A percentile compares a stretch with the other conserved stretches of the same genome.
Evolutionary conservation across 2,797 vertebrate species (phyloP).

Genomic region (Liasis olivaceus): DNA sequence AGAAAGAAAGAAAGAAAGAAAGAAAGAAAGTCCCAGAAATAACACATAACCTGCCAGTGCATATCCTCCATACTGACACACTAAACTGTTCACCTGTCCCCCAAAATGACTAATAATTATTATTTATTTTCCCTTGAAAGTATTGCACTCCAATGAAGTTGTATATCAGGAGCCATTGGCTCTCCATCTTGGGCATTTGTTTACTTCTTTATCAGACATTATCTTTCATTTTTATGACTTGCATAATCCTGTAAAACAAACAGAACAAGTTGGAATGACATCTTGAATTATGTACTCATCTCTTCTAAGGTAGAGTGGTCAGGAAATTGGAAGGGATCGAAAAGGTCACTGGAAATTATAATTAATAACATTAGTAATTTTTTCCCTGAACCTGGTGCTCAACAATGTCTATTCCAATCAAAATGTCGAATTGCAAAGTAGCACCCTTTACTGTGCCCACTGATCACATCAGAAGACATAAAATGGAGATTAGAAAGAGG

Average conservation of each 20-base stretch:
- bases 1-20: too few species aligned
- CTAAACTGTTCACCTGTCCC: constrained; percentile 3
- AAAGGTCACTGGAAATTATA: constrained; percentile 63
- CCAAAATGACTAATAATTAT: constrained; percentile 56
- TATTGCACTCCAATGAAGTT: constrained; percentile 56
- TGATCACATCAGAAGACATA: constrained; percentile 62
- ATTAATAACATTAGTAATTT: constrained; percentile 57
- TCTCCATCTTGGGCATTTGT: constrained; percentile 61
- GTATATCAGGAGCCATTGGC: constrained; percentile 52
- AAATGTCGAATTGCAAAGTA: constrained; percentile 58
- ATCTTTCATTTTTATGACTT: constrained; percentile 59
- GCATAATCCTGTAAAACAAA: constrained; percentile 56
- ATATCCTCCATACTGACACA: constrained; percentile 24
- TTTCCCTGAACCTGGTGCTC: constrained; percentile 48
- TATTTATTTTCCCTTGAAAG: constrained; percentile 57
- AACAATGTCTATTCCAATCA: constrained; percentile 61
- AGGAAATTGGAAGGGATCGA: constrained; percentile 36
- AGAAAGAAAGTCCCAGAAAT: not conserved
- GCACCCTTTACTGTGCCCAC: constrained; percentile 56
- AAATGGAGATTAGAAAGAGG: constrained; percentile 64
- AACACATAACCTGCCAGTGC: not conserved
- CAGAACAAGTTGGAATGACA: constrained; percentile 48
- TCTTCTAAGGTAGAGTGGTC: constrained; percentile 57
- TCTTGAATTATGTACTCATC: constrained; percentile 60
- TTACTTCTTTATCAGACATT: constrained; percentile 42